Evolutionary conservation across 1,140 invertebrate genomes (phyloP).

Genomic region (Trachymyrmex septentrionalis): DNA sequence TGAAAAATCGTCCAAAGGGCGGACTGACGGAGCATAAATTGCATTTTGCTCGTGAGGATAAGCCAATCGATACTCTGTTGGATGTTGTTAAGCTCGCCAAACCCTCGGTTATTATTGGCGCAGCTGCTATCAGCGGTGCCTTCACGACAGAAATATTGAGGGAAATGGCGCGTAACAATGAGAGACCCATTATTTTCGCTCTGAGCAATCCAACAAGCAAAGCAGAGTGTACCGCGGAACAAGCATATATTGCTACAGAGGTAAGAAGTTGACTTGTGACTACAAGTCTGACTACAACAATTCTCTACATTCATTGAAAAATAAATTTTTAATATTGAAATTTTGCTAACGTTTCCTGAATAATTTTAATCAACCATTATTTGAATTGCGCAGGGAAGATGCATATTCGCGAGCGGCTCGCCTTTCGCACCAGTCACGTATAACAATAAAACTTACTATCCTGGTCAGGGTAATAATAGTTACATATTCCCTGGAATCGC

Average conservation of each 20-base stretch:
- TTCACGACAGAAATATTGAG: slow-evolving; percentile 95
- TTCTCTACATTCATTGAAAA: not conserved
- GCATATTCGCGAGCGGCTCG: slow-evolving; percentile 97
- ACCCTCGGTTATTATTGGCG: slow-evolving; percentile 95
- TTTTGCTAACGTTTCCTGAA: not conserved
- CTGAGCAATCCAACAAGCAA: slow-evolving; percentile 98
- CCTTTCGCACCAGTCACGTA: slow-evolving; percentile 94
- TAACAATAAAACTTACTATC: slow-evolving; percentile 92
- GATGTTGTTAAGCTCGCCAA: slow-evolving; percentile 93
- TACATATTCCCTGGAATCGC: slow-evolving; percentile 99
- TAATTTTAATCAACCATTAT: slow-evolving; percentile 5
- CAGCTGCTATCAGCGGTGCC: slow-evolving; percentile 93
- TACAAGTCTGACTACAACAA: too few species aligned
- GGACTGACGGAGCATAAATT: slow-evolving; percentile 92
- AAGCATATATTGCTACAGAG: slow-evolving; percentile 95
- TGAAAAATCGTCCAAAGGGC: slow-evolving; percentile 92
- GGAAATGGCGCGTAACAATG: slow-evolving; percentile 93
- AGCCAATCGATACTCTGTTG: slow-evolving; percentile 90
- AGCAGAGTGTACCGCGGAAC: slow-evolving; percentile 98
- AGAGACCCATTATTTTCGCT: slow-evolving; percentile 96
- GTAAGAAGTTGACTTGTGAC: slow-evolving; percentile 83
- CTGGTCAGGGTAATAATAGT: slow-evolving; percentile 98
- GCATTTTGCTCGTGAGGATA: slow-evolving; percentile 91
- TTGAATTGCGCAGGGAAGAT: slow-evolving; percentile 89
- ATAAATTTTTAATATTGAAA: not conserved